These are phyloP conservation scores for Bombus sibiricus DNA, from an alignment of 1,140 invertebrate species.

Conservation along the genomic window DNA sequence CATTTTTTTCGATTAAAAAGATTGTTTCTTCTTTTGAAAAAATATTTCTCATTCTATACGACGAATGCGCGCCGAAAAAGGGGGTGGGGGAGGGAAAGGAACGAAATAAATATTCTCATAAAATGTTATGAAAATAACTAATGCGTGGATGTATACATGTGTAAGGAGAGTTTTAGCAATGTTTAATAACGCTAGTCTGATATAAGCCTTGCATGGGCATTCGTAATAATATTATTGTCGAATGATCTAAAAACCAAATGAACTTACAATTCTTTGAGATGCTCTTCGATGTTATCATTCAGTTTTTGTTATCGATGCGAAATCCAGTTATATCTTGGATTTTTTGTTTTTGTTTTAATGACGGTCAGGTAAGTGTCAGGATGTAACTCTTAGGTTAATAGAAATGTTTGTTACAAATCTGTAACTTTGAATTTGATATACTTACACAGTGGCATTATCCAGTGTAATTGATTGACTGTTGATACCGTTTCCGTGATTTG, in stretches of 20 bases:
- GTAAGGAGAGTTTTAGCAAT: constrained; percentile 23
- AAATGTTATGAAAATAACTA: constrained; percentile 10
- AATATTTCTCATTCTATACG: constrained; percentile 22
- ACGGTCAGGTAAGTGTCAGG: constrained; percentile 18
- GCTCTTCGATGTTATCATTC: constrained; percentile 43
- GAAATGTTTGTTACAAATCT: constrained; percentile 47
- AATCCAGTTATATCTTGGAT: constrained; percentile 52
- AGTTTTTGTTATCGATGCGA: constrained; percentile 37
- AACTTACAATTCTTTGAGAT: constrained; percentile 55
- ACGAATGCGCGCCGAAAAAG: not conserved
- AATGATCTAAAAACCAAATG: constrained; percentile 58
- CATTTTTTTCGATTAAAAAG: not conserved
- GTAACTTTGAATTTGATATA: constrained; percentile 69
- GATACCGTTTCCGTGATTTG: constrained; percentile 78
- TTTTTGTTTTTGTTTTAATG: constrained; percentile 19
- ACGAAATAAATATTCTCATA: constrained; percentile 7
- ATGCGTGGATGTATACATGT: constrained; percentile 14
- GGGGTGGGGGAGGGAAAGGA: not conserved
- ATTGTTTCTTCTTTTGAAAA: constrained; percentile 2
- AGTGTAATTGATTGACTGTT: constrained; percentile 79
- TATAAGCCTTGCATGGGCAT: constrained; percentile 46
- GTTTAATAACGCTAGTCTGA: constrained; percentile 23
- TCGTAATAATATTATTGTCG: constrained; percentile 62
- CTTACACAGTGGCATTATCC: constrained; percentile 82
- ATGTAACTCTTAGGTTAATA: constrained; percentile 39